A percentile compares a stretch with the other conserved stretches of the same genome.
Evolutionary conservation across 2,888 invertebrate species (phyloP).

Genomic region (Diaperis boleti): DNA sequence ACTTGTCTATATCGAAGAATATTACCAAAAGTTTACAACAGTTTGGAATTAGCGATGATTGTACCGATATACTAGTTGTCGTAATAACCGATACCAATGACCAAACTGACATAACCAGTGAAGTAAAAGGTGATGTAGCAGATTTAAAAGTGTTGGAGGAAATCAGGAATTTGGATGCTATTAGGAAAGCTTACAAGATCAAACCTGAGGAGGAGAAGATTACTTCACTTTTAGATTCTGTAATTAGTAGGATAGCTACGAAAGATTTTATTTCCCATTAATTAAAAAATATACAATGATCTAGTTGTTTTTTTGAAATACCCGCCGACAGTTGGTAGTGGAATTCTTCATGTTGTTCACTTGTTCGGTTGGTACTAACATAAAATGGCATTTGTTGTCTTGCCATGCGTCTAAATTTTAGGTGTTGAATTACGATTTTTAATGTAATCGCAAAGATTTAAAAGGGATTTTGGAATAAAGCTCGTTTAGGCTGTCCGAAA

Average conservation of each 20-base stretch:
- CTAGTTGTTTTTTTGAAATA: not conserved
- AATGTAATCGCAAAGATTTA: constrained; percentile 17
- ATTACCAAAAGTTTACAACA: constrained; percentile 76
- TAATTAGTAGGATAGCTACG: constrained; percentile 76
- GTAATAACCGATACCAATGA: constrained; percentile 60
- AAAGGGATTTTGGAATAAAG: constrained; percentile 15
- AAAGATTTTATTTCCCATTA: constrained; percentile 71
- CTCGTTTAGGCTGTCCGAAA: not conserved
- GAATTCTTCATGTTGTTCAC: not conserved
- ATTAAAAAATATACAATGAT: not conserved
- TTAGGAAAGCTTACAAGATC: constrained; percentile 75
- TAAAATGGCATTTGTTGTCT: constrained; percentile 34
- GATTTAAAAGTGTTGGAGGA: constrained; percentile 67
- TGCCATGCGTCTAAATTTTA: constrained; percentile 35
- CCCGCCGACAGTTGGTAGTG: not conserved
- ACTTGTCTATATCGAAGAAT: constrained; percentile 76
- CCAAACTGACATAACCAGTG: constrained; percentile 62
- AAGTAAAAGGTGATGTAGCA: constrained; percentile 70
- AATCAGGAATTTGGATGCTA: constrained; percentile 67
- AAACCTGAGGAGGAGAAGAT: constrained; percentile 66
- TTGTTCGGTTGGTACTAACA: constrained; percentile 2
- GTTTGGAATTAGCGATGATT: constrained; percentile 72
- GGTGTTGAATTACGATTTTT: constrained; percentile 26
- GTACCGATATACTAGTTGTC: constrained; percentile 67
- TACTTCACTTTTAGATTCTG: constrained; percentile 69